Evolutionary conservation across 2,888 invertebrate species (phyloP).

Genomic region (Drosophila merina): DNA sequence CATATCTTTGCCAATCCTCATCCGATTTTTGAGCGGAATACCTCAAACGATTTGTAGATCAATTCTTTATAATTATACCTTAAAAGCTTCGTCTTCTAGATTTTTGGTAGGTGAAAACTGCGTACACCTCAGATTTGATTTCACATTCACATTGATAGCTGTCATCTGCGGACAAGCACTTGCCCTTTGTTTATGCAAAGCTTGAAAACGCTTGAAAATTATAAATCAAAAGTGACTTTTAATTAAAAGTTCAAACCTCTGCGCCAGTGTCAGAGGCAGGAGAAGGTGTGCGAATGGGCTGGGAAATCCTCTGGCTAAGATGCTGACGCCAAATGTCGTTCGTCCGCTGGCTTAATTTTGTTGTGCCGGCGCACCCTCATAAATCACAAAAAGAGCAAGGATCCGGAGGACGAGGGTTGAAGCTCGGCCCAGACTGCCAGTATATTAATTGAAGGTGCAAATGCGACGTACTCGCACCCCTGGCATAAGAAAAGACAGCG

Average conservation of each 20-base stretch:
- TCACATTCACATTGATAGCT: conserved; percentile 27
- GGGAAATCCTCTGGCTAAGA: conserved; percentile 56
- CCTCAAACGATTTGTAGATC: too few species aligned
- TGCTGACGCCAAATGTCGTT: conserved; percentile 77
- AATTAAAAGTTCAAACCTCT: conserved; percentile 75
- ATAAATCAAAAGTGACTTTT: conserved; percentile 81
- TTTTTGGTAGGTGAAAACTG: too few species aligned
- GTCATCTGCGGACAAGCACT: conserved; percentile 22
- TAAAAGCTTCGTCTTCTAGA: background rate
- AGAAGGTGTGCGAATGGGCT: conserved; percentile 1
- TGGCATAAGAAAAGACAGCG: conserved; percentile 59
- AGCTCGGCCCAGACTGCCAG: conserved; percentile 29
- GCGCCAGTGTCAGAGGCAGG: conserved; percentile 19
- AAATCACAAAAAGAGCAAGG: conserved; percentile 65
- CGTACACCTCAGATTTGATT: background rate
- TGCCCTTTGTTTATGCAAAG: conserved; percentile 54
- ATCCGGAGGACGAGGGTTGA: conserved; percentile 37
- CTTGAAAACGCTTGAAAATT: conserved; percentile 60
- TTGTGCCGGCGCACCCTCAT: conserved; percentile 77
- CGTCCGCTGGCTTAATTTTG: conserved; percentile 75
- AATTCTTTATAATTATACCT: background rate
- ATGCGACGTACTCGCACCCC: conserved; percentile 77
- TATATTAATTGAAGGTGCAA: conserved; percentile 78
- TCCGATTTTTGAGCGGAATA: too few species aligned
- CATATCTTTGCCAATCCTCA: too few species aligned